phyloP scores from a whole-genome alignment of 2,113 vertebrate species.

The Formicarius rufipectus region DNA sequence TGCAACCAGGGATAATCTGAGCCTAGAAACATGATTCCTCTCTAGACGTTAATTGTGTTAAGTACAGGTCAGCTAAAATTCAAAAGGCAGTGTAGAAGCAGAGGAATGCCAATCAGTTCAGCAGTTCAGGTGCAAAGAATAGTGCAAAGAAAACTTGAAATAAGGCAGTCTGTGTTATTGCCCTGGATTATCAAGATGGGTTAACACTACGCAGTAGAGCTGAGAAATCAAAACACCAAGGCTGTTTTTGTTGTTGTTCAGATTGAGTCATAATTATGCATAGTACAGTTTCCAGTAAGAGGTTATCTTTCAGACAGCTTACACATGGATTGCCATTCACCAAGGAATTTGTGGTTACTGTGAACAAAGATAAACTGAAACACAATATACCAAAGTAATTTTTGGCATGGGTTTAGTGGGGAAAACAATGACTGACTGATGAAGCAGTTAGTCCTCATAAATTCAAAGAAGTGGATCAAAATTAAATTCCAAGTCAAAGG shows the following conservation, averaged over 20 bases:
- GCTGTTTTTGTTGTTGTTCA: background rate
- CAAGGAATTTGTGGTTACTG: background rate
- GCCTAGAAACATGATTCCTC: background rate
- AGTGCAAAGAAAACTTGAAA: background rate
- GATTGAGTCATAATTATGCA: slow-evolving; percentile 1
- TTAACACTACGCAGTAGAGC: background rate
- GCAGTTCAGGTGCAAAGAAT: background rate
- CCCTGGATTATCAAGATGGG: background rate
- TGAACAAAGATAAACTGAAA: slow-evolving; percentile 12
- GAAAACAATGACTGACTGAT: background rate
- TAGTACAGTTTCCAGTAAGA: slow-evolving; percentile 22
- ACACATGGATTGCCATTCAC: background rate
- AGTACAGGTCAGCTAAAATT: background rate
- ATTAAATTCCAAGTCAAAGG: background rate
- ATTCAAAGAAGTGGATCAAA: background rate
- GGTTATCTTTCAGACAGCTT: background rate
- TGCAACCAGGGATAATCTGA: background rate
- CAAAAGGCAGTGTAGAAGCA: background rate
- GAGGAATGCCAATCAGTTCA: background rate
- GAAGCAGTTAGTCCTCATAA: background rate
- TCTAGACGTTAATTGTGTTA: background rate
- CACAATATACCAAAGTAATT: background rate
- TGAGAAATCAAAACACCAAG: background rate
- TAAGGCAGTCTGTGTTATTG: background rate
- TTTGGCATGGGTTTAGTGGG: background rate